Evolutionary conservation across 2,113 vertebrate genomes (phyloP).

Genomic region (Forbesichthys papilliferus): DNA sequence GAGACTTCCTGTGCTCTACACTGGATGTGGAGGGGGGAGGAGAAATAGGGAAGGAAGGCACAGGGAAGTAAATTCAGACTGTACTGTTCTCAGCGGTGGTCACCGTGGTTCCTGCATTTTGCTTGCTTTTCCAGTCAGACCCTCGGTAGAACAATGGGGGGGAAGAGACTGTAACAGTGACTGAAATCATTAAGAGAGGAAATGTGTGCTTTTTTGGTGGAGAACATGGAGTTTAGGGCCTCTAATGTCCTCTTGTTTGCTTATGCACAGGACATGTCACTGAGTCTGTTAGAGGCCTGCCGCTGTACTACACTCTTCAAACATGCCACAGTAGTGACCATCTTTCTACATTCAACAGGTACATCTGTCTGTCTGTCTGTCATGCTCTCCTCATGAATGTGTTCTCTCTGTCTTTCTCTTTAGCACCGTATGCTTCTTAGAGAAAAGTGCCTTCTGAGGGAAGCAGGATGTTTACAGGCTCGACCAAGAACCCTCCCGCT

Average conservation of each 20-base stretch:
- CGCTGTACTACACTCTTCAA: constrained; percentile 35
- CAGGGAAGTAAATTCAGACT: constrained; percentile 56
- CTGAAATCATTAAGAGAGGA: constrained; percentile 7
- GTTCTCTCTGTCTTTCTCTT: constrained; percentile 18
- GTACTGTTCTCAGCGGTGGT: constrained; percentile 48
- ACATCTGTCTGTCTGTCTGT: constrained; percentile 19
- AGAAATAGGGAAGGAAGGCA: constrained; percentile 62
- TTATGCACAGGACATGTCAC: constrained; percentile 65
- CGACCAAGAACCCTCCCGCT: constrained; percentile 71
- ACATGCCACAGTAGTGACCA: constrained; percentile 52
- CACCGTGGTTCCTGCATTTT: constrained; percentile 36
- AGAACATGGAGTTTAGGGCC: constrained; percentile 12
- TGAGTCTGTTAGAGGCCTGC: constrained; percentile 54
- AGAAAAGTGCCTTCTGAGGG: constrained; percentile 66
- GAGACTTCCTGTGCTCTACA: constrained; percentile 70
- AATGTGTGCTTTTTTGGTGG: constrained; percentile 1
- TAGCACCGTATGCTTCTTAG: constrained; percentile 64
- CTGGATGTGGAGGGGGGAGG: constrained; percentile 58
- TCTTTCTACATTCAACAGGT: constrained; percentile 57
- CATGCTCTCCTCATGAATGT: constrained; percentile 6
- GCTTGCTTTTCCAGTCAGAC: constrained; percentile 29
- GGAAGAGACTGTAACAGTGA: constrained; percentile 36
- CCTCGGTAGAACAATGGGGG: constrained; percentile 36
- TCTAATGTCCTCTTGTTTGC: constrained; percentile 38
- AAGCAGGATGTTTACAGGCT: constrained; percentile 78